phyloP scores from a whole-genome alignment of 2,113 vertebrate species.

The Callocephalon fimbriatum region DNA sequence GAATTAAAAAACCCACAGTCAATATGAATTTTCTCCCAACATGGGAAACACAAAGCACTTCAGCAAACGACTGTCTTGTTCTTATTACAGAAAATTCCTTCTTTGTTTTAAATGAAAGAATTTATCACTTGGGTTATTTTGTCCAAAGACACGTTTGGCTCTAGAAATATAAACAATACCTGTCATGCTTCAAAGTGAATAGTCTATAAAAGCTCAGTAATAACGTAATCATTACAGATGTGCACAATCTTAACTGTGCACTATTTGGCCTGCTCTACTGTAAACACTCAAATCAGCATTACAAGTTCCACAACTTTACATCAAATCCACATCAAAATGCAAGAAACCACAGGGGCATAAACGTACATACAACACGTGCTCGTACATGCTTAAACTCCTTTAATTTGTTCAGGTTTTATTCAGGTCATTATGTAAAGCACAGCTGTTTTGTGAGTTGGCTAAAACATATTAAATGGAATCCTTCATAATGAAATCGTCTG shows the following conservation, averaged over 20 bases:
- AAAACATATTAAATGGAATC: slow-evolving; percentile 3
- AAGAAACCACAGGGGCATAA: neutral
- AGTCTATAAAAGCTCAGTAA: neutral
- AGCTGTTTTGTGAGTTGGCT: neutral
- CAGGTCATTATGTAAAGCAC: slow-evolving; percentile 14
- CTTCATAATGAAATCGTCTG: neutral
- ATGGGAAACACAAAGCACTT: neutral
- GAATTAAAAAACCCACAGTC: neutral
- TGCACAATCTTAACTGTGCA: neutral
- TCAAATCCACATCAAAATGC: neutral
- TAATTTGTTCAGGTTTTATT: neutral
- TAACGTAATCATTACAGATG: neutral
- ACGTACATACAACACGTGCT: neutral
- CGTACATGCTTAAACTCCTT: neutral
- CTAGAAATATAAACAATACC: neutral
- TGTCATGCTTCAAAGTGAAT: neutral
- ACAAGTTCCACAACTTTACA: neutral
- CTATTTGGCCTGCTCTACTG: neutral
- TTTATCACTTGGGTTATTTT: neutral
- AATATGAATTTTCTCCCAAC: neutral
- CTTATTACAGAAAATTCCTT: neutral
- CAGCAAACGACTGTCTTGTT: neutral
- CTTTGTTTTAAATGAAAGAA: neutral
- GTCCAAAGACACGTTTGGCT: neutral
- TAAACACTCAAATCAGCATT: neutral